Conservation (phyloP, 2,797 vertebrate species). For the Phalanger gymnotis region DNA sequence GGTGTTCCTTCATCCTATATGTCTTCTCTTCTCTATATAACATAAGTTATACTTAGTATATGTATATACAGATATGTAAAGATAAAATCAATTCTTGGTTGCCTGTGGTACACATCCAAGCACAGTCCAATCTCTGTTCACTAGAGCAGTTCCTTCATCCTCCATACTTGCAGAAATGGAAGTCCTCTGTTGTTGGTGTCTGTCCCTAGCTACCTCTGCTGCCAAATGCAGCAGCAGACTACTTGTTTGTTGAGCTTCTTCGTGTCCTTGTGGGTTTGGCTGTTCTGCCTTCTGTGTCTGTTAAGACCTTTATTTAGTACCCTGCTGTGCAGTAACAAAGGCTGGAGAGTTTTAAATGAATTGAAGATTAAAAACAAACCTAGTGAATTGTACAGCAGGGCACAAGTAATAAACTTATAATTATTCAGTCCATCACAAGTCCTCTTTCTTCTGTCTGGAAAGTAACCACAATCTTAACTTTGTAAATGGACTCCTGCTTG, state of each 20-base stretch:
- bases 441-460: background rate
- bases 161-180: background rate
- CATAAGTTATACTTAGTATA: background rate
- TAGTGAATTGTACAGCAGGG: constrained; percentile 4
- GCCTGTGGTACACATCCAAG: background rate
- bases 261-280: background rate
- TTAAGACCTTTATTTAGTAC: background rate
- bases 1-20: background rate
- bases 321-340: constrained; percentile 6
- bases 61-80: too few relatives aligned
- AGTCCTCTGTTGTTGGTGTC: background rate
- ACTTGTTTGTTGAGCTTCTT: background rate
- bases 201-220: background rate
- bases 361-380: background rate
- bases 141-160: background rate
- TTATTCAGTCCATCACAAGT: background rate
- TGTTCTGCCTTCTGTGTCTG: background rate
- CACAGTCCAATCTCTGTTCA: background rate
- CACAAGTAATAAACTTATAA: constrained; percentile 26
- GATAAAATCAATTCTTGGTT: too few relatives aligned
- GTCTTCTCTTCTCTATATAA: background rate
- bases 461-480: background rate
- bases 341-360: constrained; percentile 37
- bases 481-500: constrained; percentile 4
- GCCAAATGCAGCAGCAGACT: background rate